Conservation (phyloP, 2,797 vertebrate species). For the Mormyrops attenuatus region DNA sequence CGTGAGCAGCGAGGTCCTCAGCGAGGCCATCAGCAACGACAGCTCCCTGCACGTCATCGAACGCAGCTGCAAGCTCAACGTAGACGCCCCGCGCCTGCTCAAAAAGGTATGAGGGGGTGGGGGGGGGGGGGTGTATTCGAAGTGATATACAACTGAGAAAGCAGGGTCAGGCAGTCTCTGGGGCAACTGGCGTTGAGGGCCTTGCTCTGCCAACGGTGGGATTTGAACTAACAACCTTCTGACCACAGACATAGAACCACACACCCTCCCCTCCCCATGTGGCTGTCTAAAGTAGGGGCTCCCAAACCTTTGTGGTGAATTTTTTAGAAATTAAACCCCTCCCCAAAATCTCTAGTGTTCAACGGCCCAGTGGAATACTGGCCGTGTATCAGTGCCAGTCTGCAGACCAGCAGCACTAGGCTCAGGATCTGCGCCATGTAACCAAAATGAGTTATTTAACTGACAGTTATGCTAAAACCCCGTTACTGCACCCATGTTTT, state of each 20-base stretch:
- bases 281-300: neutral
- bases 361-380: neutral
- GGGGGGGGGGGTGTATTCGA: neutral
- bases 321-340: neutral
- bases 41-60: slow-evolving; percentile 63
- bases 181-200: neutral
- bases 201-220: neutral
- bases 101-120: slow-evolving; percentile 54
- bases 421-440: neutral
- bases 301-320: neutral
- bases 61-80: slow-evolving; percentile 65
- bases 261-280: neutral
- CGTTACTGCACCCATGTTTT: neutral
- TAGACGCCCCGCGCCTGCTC: slow-evolving; percentile 69
- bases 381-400: neutral
- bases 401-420: neutral
- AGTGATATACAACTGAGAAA: neutral
- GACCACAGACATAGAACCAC: neutral
- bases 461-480: neutral
- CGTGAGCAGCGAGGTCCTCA: slow-evolving; percentile 66
- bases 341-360: neutral
- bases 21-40: slow-evolving; percentile 57
- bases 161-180: neutral
- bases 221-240: neutral
- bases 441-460: neutral